Evolutionary conservation across 2,797 vertebrate species (phyloP).

Genomic region (Sebastes taczanowskii): DNA sequence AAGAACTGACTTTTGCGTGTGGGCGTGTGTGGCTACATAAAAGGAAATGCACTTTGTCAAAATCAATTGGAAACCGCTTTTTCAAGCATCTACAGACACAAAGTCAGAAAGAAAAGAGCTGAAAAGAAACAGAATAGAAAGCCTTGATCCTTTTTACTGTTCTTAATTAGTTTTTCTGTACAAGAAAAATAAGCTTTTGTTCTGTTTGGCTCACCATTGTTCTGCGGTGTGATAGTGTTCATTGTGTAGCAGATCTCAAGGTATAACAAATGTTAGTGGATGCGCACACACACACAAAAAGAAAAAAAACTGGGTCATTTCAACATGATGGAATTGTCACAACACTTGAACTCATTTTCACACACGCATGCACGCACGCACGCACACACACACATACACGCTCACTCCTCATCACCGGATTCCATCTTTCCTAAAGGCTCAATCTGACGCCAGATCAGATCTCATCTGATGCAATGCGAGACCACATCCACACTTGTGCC

Average conservation of each 20-base stretch:
- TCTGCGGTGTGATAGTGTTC: conserved; percentile 30
- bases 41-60: conserved; percentile 28
- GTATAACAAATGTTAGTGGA: conserved; percentile 28
- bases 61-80: conserved; percentile 49
- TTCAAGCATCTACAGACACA: conserved; percentile 41
- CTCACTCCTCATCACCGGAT: conserved; percentile 10
- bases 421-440: conserved; percentile 46
- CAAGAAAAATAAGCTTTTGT: conserved; percentile 62
- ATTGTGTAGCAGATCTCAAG: conserved; percentile 54
- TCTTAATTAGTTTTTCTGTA: conserved; percentile 67
- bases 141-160: conserved; percentile 62
- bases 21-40: neutral
- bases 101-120: conserved; percentile 28
- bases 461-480: conserved; percentile 41
- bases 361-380: neutral
- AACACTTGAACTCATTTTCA: conserved; percentile 9
- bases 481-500: conserved; percentile 50
- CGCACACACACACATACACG: neutral
- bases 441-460: conserved; percentile 65
- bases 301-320: conserved; percentile 4
- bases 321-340: conserved; percentile 20
- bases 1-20: neutral
- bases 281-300: neutral
- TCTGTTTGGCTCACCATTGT: conserved; percentile 38
- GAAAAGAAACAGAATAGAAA: conserved; percentile 46